These are phyloP conservation scores for Megaceryle alcyon DNA, from an alignment of 2,797 vertebrate genomes.

Conservation along the genomic window DNA sequence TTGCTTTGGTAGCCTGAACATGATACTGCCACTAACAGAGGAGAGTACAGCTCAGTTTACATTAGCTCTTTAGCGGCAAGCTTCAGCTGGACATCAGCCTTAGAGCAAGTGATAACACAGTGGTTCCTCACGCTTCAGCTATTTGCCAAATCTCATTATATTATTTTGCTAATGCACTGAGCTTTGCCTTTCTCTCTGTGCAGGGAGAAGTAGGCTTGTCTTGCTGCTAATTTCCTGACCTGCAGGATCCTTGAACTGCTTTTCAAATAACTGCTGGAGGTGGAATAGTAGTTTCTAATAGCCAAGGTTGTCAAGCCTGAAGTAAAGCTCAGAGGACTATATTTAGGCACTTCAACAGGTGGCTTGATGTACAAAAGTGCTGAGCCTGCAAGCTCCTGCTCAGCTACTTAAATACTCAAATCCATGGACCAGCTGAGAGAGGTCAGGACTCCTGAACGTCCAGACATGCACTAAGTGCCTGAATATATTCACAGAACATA, in stretches of 20 bases:
- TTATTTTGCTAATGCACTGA: constrained; percentile 28
- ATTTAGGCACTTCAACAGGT: constrained; percentile 66
- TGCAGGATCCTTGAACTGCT: background rate
- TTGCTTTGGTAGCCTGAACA: background rate
- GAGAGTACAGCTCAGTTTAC: background rate
- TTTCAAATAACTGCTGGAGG: background rate
- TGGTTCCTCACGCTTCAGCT: background rate
- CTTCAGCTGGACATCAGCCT: background rate
- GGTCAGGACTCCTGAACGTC: background rate
- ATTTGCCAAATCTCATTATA: constrained; percentile 22
- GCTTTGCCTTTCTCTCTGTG: background rate
- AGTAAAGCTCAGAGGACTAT: constrained; percentile 36
- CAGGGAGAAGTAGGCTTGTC: background rate
- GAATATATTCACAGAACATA: background rate
- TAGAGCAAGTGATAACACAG: accelerated
- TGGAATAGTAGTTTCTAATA: background rate
- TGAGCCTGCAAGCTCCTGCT: constrained; percentile 54
- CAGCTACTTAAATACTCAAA: constrained; percentile 60
- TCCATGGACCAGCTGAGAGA: constrained; percentile 28
- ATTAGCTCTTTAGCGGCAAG: background rate
- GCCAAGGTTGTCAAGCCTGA: background rate
- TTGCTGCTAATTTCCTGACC: background rate
- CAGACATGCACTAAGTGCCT: background rate
- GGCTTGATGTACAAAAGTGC: constrained; percentile 45
- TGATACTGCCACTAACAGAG: background rate